Base-by-base conservation (phyloP, 2,113 vertebrate species). In the Perca flavescens region DNA sequence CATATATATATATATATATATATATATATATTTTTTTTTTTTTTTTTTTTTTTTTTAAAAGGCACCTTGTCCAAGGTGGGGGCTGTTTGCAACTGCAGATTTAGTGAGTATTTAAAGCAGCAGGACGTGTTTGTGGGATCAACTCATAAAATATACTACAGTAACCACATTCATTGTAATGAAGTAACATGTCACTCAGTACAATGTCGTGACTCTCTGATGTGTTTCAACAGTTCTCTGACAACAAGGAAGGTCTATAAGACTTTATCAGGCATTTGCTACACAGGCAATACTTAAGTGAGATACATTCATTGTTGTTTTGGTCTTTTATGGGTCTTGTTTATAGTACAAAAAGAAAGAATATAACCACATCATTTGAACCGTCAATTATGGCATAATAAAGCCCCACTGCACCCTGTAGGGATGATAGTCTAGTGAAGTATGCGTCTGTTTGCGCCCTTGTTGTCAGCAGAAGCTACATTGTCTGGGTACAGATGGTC, bases 341-440 rank as follows among this genome's bases (percentile, higher is more conserved):
- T 71, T 25, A 22, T 34, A 16, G 3, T 4, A 64, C 1, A 65
- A 22, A 54, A 31, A 46, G 3, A 50, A 2, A 34, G 1, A 65
- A 57, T 0, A 74, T 6, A 52, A 34, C 8, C 21, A 36, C 6
- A 31, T 57, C 0, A 57, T 53, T 28, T 47, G 31, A 47, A 62
- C 5, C 8, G 3, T 5, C 19, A 63, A 34, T 13, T 17, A 14
- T 34, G 7, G 1, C 11, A 53, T 31, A 46, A 21, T 28, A 28
- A 50, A 67, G 56, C 8, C 58, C 57, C 66, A 66, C 47, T 75
- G 64, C 43, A 63, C 43, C 58, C 21, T 75, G 56, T 22, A 36
- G 34, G 63, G 61, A 36, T 21, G 15, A 40, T 10, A 4, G 28
- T 36, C 13, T 50, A 13, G 34, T 67, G 19, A 21, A 28, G 21